Evolutionary conservation across 2,888 invertebrate genomes (phyloP).

Genomic region (Ceramica pisi): DNA sequence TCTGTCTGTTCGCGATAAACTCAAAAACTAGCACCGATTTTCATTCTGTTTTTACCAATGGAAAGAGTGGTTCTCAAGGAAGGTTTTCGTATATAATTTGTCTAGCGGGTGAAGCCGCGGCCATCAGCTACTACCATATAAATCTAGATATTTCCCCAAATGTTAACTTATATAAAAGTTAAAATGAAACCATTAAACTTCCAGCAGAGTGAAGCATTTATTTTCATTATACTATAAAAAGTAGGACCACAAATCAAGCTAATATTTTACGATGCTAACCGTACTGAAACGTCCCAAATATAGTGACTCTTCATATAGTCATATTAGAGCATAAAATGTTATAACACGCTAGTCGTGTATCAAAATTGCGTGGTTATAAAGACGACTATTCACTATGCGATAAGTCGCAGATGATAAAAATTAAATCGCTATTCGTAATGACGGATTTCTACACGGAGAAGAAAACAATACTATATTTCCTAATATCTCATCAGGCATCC

Average conservation of each 20-base stretch:
- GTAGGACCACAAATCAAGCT: conserved; percentile 49
- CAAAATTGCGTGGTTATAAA: conserved; percentile 37
- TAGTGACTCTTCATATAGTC: conserved; percentile 44
- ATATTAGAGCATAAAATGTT: conserved; percentile 45
- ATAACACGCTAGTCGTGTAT: conserved; percentile 37
- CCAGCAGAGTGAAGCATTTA: conserved; percentile 53
- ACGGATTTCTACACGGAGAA: no score
- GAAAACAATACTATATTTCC: no score
- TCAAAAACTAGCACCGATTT: no score
- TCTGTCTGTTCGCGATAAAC: no score
- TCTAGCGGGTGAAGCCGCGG: no score
- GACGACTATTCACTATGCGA: conserved; percentile 6
- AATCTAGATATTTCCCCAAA: conserved; percentile 24
- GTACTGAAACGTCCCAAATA: conserved; percentile 31
- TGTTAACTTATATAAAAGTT: conserved; percentile 6
- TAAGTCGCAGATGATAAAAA: no score
- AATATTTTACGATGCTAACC: conserved; percentile 49
- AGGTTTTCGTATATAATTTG: no score
- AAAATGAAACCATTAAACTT: conserved; percentile 47
- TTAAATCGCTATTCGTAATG: no score
- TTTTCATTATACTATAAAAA: conserved; percentile 62
- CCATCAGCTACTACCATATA: background rate
- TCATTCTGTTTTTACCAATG: no score
- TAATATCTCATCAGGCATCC: no score
- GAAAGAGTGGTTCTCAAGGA: no score